Conservation (phyloP, 2,797 vertebrate species). For the Hydrophis major region DNA sequence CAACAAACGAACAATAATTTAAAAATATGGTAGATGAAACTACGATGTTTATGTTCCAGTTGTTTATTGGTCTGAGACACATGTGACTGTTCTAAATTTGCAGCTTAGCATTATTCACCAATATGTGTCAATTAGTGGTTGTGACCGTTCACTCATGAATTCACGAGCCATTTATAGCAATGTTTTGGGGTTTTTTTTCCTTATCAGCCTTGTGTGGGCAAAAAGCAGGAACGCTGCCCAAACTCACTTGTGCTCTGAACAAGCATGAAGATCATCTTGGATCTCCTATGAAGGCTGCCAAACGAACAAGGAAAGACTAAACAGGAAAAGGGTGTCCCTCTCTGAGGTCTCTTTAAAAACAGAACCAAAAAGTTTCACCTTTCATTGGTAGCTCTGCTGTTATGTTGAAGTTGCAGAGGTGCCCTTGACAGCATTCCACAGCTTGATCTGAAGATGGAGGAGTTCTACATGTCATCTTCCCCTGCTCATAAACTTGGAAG, state of each 20-base stretch:
- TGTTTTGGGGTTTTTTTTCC: neutral
- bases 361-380: conserved; percentile 67
- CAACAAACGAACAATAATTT: neutral
- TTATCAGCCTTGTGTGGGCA: neutral
- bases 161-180: neutral
- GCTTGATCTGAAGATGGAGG: conserved; percentile 91
- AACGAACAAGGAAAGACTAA: conserved; percentile 5
- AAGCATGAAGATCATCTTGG: neutral
- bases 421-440: conserved; percentile 92
- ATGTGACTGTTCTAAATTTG: neutral
- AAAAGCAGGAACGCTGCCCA: neutral
- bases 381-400: conserved; percentile 83
- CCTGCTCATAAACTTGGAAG: conserved; percentile 91
- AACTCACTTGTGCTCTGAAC: neutral
- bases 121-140: neutral
- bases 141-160: neutral
- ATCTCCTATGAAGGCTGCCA: neutral
- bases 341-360: fast-evolving
- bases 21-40: neutral
- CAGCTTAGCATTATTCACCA: neutral
- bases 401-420: conserved; percentile 94
- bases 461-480: conserved; percentile 93
- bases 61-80: neutral
- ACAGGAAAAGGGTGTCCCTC: fast-evolving
- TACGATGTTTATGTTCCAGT: neutral